These are phyloP conservation scores for Paracyclopina nana DNA, from an alignment of 1,140 invertebrate genomes.

Conservation along the genomic window DNA sequence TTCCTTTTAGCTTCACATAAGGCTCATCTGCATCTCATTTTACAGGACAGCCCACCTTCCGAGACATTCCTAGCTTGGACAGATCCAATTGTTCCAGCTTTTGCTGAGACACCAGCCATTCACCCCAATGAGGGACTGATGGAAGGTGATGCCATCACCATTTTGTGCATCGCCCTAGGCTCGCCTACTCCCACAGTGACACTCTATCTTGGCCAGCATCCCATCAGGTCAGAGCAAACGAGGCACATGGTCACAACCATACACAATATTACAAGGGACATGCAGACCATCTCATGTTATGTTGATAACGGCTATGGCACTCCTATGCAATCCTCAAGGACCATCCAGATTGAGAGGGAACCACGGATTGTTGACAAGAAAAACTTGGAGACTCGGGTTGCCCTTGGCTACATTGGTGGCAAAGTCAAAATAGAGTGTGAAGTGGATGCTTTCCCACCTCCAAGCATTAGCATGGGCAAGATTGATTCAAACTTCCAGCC, in stretches of 20 bases:
- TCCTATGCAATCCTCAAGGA: conserved; percentile 52
- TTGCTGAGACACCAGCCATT: conserved; percentile 58
- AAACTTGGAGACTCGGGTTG: no score
- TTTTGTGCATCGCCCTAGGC: conserved; percentile 57
- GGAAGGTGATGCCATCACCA: conserved; percentile 59
- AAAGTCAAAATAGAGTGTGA: no score
- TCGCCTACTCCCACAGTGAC: conserved; percentile 60
- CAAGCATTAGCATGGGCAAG: no score
- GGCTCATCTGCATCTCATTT: no score
- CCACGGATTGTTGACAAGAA: conserved; percentile 17
- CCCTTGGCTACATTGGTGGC: no score
- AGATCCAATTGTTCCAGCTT: conserved; percentile 58
- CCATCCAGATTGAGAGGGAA: conserved; percentile 46
- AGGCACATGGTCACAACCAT: conserved; percentile 58
- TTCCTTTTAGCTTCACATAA: no score
- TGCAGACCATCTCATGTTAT: conserved; percentile 60
- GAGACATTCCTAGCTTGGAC: conserved; percentile 63
- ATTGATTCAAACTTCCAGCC: no score
- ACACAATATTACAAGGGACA: conserved; percentile 53
- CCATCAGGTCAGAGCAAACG: conserved; percentile 47
- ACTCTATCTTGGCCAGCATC: conserved; percentile 47
- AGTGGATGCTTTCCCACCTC: no score
- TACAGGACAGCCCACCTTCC: conserved; percentile 43
- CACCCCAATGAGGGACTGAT: conserved; percentile 56
- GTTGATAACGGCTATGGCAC: conserved; percentile 64